These are phyloP conservation scores for Antigone vipio DNA, from an alignment of 2,113 vertebrate genomes.

Conservation along the genomic window DNA sequence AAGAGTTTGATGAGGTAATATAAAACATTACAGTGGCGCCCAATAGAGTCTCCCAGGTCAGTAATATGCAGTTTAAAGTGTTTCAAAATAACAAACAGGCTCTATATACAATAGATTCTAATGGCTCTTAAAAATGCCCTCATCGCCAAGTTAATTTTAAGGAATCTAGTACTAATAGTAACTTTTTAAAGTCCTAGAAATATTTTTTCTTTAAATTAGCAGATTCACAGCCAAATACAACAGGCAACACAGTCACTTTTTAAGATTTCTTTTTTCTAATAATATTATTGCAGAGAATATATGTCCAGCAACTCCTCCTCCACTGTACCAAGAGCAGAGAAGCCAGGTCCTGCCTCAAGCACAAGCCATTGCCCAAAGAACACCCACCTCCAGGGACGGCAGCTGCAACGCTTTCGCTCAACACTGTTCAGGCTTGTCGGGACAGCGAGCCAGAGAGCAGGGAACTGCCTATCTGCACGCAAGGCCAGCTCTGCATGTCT, in stretches of 20 bases:
- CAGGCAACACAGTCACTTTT: neutral
- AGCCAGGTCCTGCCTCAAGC: neutral
- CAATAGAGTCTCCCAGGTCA: constrained; percentile 42
- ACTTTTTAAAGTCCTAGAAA: neutral
- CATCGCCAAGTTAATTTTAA: neutral
- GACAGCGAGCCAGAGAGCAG: neutral
- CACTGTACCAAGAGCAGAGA: neutral
- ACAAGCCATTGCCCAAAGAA: neutral
- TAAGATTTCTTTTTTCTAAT: neutral
- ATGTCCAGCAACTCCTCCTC: neutral
- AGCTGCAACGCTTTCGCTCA: neutral
- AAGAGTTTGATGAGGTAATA: constrained; percentile 63
- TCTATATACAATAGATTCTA: neutral
- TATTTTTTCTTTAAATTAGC: neutral
- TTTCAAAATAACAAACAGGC: constrained; percentile 54
- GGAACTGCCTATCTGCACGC: neutral
- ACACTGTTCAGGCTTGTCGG: neutral
- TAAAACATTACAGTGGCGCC: constrained; percentile 41
- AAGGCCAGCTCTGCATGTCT: neutral
- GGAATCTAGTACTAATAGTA: neutral
- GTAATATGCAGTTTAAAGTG: constrained; percentile 26
- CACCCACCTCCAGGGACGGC: neutral
- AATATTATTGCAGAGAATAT: neutral
- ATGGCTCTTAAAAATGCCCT: constrained; percentile 4
- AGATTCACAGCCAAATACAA: neutral